Base-by-base conservation (phyloP, 2,888 invertebrate genomes). In the Heliconius hortense region DNA sequence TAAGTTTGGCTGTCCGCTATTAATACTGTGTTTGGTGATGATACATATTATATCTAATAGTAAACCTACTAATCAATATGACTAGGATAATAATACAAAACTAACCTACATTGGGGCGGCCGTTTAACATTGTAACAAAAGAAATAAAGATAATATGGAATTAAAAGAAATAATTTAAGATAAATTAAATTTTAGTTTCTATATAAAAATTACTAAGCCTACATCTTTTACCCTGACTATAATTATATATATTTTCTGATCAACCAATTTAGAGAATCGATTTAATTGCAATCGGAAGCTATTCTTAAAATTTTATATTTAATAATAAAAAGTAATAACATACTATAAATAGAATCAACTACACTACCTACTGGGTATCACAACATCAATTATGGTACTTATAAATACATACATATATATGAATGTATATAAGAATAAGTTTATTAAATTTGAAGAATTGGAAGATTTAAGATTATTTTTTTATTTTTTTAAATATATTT, bases 281-380 rank as follows among this genome's bases (percentile, higher is more conserved):
- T 73, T 69, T 59, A 74, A 59, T 74, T 75, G 68, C 56, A 31
- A 62, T 66, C 67, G 78, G 75, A 76, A 80, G 79, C 77, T 75
- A 76, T 74, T 64, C 7, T 60, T 68, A 73, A 48, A 60, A 68
- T 18, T 31, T 48, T 24, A 15, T 43, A 43, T 43, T 24, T 60
- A 73, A 31, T 18, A 39, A 60, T 60, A 35, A 10, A 39, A 35
- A 60, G 21, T n/a, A 28, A 26, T 26, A 26, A 69, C 53, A 56
- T 8, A 70, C 53, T 56, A n/a, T n/a, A 35, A 70, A 24, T 43
- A 71, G n/a, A 62, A 43, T 71, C 39, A 60, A 68, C 80, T 79
- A 79, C 71, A 24, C 72, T 77, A 77, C 18, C 78, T 75, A 77
- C 76, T 75, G 75, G 73, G 63, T 72, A 75, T 78, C 78, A 79